Evolutionary conservation across 30 jellyfish, hydroid and myxozoan genomes (phyloP), one percentile per base, ranked within the genome.

Genomic region (Hydra vulgaris): DNA sequence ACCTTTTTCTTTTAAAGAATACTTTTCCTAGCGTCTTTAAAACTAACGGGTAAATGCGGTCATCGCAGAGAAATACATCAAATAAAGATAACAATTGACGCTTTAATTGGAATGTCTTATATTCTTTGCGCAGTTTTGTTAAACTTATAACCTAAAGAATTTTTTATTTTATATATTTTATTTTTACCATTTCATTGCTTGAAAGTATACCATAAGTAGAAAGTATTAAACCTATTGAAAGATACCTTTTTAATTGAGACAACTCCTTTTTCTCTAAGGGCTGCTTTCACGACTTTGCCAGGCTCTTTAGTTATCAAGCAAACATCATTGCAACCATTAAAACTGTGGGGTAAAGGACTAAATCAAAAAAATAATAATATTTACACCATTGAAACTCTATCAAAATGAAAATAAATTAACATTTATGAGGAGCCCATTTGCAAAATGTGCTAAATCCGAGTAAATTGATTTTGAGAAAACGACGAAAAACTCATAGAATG

Each of bases 11-110:
- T 21, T 88, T 70, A 53, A 72, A 92, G 85, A 84, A 87, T 26
- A 85, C 85, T 76, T 92, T 92, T 72, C 98, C 98, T 52, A 92
- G 94, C 7, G 56, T n/a, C 70, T 79, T 84, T 1, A 84, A 86
- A 70, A 85, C 78, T 18, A 87, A 74, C 22, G 75, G 95, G 40
- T 82, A 87, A 21, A 92, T 87, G 18, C 82, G 82, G 7, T 84
- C 95, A 77, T 92, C 98, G 84, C 98, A 92, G 21, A 92, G 85
- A 79, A 92, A 92, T 0, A 74, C 23, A 66, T 78, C 95, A 79
- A 79, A 92, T 7, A 76, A 70, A 52, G 90, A 77, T 72, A 88
- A 78, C 18, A 92, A 79, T 26, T 83, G 81, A 40, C 98, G 83
- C 75, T 87, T 87, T 55, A 66, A 81, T 72, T 76, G 74, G 75